Percentiles rank a stretch among this genome's conserved stretches.
Evolutionary conservation across 2,888 invertebrate species (phyloP).

Genomic region (Stenoptilia bipunctidactyla): DNA sequence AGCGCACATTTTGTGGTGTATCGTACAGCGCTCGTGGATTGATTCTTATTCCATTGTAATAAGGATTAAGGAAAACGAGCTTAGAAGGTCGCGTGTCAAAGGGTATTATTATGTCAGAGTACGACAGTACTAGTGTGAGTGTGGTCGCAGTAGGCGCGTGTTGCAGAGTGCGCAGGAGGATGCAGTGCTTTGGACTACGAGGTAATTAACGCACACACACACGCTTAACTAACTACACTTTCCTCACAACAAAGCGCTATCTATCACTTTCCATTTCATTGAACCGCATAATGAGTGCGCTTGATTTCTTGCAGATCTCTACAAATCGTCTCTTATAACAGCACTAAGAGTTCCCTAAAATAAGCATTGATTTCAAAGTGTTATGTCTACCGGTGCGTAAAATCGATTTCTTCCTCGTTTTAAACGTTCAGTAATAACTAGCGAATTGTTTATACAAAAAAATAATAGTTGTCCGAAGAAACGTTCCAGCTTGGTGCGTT

Average conservation of each 20-base stretch:
- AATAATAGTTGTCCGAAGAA: slow-evolving; percentile 6
- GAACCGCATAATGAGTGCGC: background rate
- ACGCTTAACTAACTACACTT: too few relatives aligned
- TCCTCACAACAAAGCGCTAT: background rate
- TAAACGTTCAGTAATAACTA: slow-evolving; percentile 2
- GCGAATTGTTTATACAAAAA: slow-evolving; percentile 2
- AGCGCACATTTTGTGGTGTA: slow-evolving; percentile 27
- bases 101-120: slow-evolving; percentile 45
- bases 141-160: slow-evolving; percentile 43
- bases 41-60: background rate
- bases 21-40: background rate
- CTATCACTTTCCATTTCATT: background rate
- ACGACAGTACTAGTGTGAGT: slow-evolving; percentile 48
- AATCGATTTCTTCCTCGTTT: slow-evolving; percentile 32
- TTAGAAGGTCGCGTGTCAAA: slow-evolving; percentile 40
- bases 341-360: background rate
- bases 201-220: slow-evolving; percentile 32
- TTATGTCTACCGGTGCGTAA: slow-evolving; percentile 19
- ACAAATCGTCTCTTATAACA: background rate
- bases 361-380: background rate
- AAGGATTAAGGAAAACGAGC: slow-evolving; percentile 3
- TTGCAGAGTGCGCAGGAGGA: slow-evolving; percentile 58
- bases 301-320: too few relatives aligned
- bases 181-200: slow-evolving; percentile 64
- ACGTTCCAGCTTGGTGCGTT: slow-evolving; percentile 17